Evolutionary conservation across 2,797 vertebrate genomes (phyloP).

Genomic region (Sebastes minor): DNA sequence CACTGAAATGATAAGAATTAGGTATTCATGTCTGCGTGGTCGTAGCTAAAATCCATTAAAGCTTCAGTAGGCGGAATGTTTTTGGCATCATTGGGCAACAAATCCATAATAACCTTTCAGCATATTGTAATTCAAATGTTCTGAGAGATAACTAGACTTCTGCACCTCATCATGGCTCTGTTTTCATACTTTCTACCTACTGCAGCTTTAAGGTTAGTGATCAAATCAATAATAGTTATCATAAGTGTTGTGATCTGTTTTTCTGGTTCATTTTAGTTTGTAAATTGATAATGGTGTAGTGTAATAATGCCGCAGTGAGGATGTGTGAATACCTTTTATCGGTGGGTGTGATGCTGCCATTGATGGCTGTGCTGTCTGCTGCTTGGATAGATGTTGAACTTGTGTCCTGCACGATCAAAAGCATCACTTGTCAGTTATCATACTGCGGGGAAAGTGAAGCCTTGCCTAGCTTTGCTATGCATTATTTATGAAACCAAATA

Average conservation of each 20-base stretch:
- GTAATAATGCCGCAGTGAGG: not conserved
- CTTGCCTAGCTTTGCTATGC: not conserved
- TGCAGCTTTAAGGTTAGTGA: not conserved
- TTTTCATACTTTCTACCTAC: too few species aligned
- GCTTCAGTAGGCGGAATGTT: too few species aligned
- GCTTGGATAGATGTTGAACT: constrained; percentile 98
- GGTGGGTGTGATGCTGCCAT: constrained; percentile 97
- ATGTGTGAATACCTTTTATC: constrained; percentile 91
- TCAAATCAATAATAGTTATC: not conserved
- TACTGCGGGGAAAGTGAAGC: not conserved
- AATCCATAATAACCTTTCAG: too few species aligned
- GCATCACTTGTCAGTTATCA: not conserved
- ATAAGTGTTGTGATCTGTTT: not conserved
- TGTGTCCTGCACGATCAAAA: constrained; percentile 83
- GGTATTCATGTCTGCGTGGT: not conserved
- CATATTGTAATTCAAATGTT: too few species aligned
- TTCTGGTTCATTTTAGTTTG: not conserved
- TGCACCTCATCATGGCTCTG: too few species aligned
- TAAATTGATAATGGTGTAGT: not conserved
- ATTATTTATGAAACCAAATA: not conserved
- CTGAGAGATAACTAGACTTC: too few species aligned
- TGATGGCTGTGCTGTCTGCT: constrained; percentile 98
- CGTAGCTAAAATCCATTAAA: not conserved
- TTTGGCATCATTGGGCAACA: too few species aligned
- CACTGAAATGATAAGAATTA: not conserved